Conservation (phyloP, 2,888 invertebrate species). For the Perizoma affinitatum region DNA sequence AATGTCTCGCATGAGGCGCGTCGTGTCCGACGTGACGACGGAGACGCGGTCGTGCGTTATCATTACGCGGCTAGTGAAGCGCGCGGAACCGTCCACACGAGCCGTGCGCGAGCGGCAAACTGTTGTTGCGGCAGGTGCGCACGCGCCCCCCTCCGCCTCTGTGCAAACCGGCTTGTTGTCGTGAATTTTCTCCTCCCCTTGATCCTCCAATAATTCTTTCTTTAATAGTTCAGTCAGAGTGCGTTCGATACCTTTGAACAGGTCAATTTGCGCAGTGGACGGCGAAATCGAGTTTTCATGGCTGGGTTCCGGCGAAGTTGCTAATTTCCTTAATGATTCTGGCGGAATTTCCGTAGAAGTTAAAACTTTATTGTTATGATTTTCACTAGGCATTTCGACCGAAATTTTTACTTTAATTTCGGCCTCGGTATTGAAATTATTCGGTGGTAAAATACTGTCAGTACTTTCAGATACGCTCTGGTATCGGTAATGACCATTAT, state of each 20-base stretch:
- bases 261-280: constrained; percentile 72
- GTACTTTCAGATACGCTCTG: constrained; percentile 65
- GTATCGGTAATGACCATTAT: constrained; percentile 63
- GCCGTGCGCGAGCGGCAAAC: constrained; percentile 83
- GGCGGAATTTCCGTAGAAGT: constrained; percentile 52
- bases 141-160: constrained; percentile 75
- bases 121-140: constrained; percentile 78
- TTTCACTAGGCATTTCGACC: constrained; percentile 60
- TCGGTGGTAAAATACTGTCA: constrained; percentile 68
- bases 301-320: constrained; percentile 67
- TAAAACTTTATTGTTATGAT: constrained; percentile 48
- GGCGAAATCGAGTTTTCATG: constrained; percentile 51
- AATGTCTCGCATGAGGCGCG: constrained; percentile 87
- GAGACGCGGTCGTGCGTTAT: constrained; percentile 92
- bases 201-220: constrained; percentile 80
- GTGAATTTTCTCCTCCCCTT: constrained; percentile 78
- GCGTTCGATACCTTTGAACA: constrained; percentile 81
- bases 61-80: constrained; percentile 95
- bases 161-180: constrained; percentile 72
- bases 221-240: constrained; percentile 82
- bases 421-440: constrained; percentile 56
- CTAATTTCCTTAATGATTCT: constrained; percentile 57
- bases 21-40: constrained; percentile 90
- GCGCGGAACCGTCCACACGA: constrained; percentile 85
- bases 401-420: constrained; percentile 71